Evolutionary conservation across 2,113 vertebrate genomes (phyloP), one percentile per base, ranked within the genome.

Genomic region (Chinchilla lanigera): DNA sequence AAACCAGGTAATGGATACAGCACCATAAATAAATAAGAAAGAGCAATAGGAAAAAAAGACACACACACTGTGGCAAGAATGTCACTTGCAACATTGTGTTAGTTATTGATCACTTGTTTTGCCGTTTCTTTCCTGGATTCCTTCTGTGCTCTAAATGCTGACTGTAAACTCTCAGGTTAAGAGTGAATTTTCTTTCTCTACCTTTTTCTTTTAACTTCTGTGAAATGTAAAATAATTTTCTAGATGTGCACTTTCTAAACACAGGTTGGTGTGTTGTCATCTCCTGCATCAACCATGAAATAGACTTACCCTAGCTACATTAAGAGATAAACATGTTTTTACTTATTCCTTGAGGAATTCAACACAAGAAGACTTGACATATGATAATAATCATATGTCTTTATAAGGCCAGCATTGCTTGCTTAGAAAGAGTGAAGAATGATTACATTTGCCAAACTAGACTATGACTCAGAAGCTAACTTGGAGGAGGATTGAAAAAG

Each of bases 401-500:
- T 81, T 75, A 35, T 96, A 77, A 94, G 56, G 88, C 89, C 33
- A 78, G 22, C 7, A 24, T 26, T 24, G 22, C 73, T 97, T 69
- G n/a, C 85, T 90, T 85, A 65, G 71, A 85, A 88, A 86, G 47
- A 89, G 84, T 75, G 50, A n/a, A 91, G 63, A 60, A 16, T 93
- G 90, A 86, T 94, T 69, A 81, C 11, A 60, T 73, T 94, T 80
- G 86, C 71, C 78, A 84, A 78, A 91, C 24, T 88, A 52, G 52
- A 44, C 26, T n/a, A 26, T 94, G 92, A 94, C 73, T 96, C 92
- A 97, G 89, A 93, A 78, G 61, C 47, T 93, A 67, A 67, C 67
- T 50, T 82, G 61, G 19, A 82, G 7, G 30, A 89, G 38, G n/a
- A 88, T 3, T 89, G 47, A 22, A 65, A 83, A 88, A 61, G 61